Base-by-base conservation (phyloP, 2,113 vertebrate genomes). In the Rhadina sibilatrix region DNA sequence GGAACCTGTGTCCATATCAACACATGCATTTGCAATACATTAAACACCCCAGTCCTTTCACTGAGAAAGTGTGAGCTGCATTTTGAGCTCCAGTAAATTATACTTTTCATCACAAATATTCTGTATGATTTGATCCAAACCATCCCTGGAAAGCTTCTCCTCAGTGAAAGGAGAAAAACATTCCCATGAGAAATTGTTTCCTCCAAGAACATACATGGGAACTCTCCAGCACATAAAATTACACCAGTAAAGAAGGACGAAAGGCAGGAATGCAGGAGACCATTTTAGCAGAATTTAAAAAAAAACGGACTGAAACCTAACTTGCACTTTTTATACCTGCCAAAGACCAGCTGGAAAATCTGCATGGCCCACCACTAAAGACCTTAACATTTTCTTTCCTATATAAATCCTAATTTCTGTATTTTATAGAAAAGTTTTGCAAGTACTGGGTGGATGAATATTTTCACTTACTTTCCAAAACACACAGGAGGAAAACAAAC, bases 151-250 rank as follows among this genome's bases (percentile, higher is more conserved):
- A 96, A 92, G 61, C 49, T 79, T 44, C n/a, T 92, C 33, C 47
- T 84, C 0, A 0, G 61, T 84, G 81, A 95, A 94, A 94, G 61
- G 49, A 87, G n/a, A 93, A 94, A 94, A 92, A 91, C 53, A 75
- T 60, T 84, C 60, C 44, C 65, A 71, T 84, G 72, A 95, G 96
- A 95, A 95, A 93, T 79, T 76, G 87, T 84, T 96, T 92, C 93
- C 91, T 94, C 61, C 61, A 82, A 72, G 80, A 95, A 91, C 74
- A 89, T 75, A 89, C 79, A 81, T 60, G 83, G 61, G 87, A 92
- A 90, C 56, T 87, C 83, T 91, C 60, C 65, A 84, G 69, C 61
- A 92, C 69, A 79, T 78, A 94, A 89, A 87, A 56, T 56, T 68
- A 71, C 71, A 71, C 49, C n/a, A 49, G 33, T 65, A 71, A 63